Conservation (phyloP, 2,797 vertebrate species). For the Sciurus vulgaris region DNA sequence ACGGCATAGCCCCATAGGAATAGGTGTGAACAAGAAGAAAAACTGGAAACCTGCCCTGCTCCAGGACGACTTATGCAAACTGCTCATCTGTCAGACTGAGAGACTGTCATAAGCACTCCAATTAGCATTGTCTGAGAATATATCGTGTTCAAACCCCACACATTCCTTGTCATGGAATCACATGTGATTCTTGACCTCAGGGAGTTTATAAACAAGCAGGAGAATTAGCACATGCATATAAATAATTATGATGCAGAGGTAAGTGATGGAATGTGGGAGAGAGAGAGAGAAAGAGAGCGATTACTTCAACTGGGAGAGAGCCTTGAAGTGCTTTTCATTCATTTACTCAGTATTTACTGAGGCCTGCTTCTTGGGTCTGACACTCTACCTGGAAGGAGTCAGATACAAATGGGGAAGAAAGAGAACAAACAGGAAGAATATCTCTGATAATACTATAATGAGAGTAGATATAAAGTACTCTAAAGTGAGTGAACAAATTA, state of each 20-base stretch:
- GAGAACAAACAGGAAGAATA: background rate
- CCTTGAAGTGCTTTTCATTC: background rate
- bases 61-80: background rate
- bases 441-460: background rate
- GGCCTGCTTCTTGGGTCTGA: background rate
- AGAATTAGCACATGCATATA: background rate
- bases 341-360: background rate
- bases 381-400: background rate
- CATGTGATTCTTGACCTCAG: conserved; percentile 34
- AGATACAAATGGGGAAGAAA: background rate
- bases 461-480: background rate
- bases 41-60: background rate
- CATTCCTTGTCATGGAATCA: background rate
- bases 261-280: background rate
- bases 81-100: background rate
- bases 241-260: conserved; percentile 20
- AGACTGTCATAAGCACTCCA: background rate
- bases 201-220: conserved; percentile 26
- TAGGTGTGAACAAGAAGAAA: conserved; percentile 38
- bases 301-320: background rate
- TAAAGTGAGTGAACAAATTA: background rate
- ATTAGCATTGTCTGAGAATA: background rate
- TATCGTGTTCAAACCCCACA: background rate
- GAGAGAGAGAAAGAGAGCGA: background rate
- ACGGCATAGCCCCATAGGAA: background rate